phyloP scores from a whole-genome alignment of 2,113 vertebrate genomes.

The Ceuthmochares aereus region DNA sequence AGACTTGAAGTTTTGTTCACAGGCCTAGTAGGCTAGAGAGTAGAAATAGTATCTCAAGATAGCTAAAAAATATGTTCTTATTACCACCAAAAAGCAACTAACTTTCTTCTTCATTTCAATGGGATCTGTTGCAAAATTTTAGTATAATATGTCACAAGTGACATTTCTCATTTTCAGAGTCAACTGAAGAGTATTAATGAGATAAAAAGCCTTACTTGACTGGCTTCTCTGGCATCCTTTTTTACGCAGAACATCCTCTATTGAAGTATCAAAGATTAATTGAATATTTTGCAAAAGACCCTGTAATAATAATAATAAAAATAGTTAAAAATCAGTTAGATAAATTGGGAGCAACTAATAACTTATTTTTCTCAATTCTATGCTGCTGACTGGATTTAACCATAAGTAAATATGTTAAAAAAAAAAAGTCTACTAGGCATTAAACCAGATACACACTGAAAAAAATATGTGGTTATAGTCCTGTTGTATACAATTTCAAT shows the following conservation, averaged over 20 bases:
- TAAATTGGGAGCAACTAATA: not conserved
- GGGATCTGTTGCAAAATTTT: not conserved
- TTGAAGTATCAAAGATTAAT: constrained; percentile 87
- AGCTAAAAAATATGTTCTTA: not conserved
- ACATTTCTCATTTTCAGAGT: not conserved
- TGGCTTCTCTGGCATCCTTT: constrained; percentile 88
- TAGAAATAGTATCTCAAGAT: not conserved
- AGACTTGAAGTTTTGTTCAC: not conserved
- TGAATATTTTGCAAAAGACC: constrained; percentile 92
- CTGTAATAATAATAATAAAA: constrained; percentile 73
- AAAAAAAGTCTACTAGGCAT: not conserved
- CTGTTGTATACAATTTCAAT: not conserved
- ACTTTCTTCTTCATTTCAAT: not conserved
- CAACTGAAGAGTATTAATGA: not conserved
- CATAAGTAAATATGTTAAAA: not conserved
- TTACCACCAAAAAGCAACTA: not conserved
- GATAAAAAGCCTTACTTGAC: constrained; percentile 78
- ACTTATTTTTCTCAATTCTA: not conserved
- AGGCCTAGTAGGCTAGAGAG: not conserved
- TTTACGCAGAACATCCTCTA: constrained; percentile 87
- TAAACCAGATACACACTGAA: not conserved
- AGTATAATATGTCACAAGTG: not conserved
- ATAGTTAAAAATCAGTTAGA: not conserved
- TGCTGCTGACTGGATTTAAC: not conserved
- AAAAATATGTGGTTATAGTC: not conserved